Conservation (phyloP, 2,113 vertebrate species). For the Lethenteron camtschaticum region DNA sequence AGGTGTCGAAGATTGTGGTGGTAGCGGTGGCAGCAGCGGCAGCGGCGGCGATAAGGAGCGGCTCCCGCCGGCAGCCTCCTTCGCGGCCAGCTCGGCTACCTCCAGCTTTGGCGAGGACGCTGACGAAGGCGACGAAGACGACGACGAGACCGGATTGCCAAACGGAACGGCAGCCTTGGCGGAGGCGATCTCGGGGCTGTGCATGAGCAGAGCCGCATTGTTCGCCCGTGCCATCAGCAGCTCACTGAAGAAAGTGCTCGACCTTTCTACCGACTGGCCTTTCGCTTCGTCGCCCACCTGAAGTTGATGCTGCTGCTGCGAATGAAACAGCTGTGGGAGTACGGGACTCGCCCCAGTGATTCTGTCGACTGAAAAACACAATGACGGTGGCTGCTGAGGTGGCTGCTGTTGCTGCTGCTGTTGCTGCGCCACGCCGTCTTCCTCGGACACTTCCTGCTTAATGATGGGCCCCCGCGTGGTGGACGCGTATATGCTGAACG, state of each 20-base stretch:
- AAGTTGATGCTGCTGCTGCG: not conserved
- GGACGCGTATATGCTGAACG: too few relatives aligned
- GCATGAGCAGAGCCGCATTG: conserved; percentile 2
- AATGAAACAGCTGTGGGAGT: too few relatives aligned
- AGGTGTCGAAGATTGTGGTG: too few relatives aligned
- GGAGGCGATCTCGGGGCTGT: not conserved
- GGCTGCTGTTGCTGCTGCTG: too few relatives aligned
- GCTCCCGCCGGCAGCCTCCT: too few relatives aligned
- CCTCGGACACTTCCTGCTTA: conserved; percentile 4
- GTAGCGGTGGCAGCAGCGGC: too few relatives aligned
- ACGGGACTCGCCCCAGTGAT: too few relatives aligned
- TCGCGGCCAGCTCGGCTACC: not conserved
- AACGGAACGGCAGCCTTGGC: too few relatives aligned
- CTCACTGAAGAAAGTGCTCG: conserved; percentile 3
- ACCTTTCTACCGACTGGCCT: not conserved
- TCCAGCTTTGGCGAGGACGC: not conserved
- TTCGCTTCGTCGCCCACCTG: not conserved
- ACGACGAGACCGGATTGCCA: not conserved
- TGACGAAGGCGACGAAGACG: conserved; percentile 1
- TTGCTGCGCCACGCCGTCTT: not conserved
- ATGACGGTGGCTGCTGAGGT: too few relatives aligned
- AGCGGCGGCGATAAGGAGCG: too few relatives aligned
- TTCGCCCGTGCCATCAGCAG: conserved; percentile 1
- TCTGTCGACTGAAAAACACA: too few relatives aligned
- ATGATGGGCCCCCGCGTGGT: not conserved